Evolutionary conservation across 1,140 invertebrate genomes (phyloP), one percentile per base, ranked within the genome.

Genomic region (Saccostrea echinata): DNA sequence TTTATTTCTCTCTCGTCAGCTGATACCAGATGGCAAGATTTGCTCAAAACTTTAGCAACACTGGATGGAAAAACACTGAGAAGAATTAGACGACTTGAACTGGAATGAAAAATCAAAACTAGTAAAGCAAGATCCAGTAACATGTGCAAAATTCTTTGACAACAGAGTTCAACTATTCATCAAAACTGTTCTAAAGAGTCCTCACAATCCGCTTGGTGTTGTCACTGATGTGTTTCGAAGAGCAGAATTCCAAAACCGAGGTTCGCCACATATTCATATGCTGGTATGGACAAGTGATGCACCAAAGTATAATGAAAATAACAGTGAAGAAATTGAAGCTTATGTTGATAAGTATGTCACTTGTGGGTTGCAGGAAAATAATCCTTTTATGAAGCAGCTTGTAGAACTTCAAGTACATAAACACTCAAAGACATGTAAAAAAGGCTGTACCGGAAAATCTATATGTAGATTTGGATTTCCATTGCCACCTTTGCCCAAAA

Each of bases 381-480:
- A 85, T 82, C 52, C 33, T 61, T 16, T 76, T 11, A 8, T 87
- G 76, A 84, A 88, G 84, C 21, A 90, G 16, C 88, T 89, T 57
- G 51, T 91, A 21, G 81, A 88, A 21, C 71, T 89, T 18, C 89
- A 91, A 76, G 57, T 86, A 13, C 88, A 90, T 55, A 90, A 86
- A 80, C 91, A 91, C 82, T 89, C 91, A 53, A 88, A 90, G 76
- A 86, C 88, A 9, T 91, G 91, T 64, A 89, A 76, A 86, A 91
- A 91, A 9, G 85, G 87, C 80, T 52, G 86, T 35, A n/a, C n/a
- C n/a, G n/a, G n/a, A n/a, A 76, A 88, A 71, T 35, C 71, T 35
- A 43, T 84, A 18, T 91, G 90, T 88, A 33, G 90, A 43, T 91
- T 91, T 88, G 85, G 87, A n/a, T 90, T 90, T 76, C 89, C 90